Evolutionary conservation across 2,113 vertebrate species (phyloP), one percentile per base, ranked within the genome.

Genomic region (Pituophis catenifer): DNA sequence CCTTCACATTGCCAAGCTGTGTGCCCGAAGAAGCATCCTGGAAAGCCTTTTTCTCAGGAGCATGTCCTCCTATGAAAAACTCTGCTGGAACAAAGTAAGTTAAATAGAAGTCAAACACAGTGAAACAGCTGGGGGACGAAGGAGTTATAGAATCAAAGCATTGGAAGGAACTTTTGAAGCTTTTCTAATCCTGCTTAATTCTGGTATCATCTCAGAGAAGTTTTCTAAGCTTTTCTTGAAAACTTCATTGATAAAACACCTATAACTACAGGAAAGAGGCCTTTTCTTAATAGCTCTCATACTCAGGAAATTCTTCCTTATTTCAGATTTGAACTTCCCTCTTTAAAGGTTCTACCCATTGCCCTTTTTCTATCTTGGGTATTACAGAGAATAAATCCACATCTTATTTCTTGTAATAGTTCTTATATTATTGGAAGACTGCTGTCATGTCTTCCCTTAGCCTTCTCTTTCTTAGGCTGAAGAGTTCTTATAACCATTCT

Each of bases 1-100:
- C 96, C 96, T 96, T 96, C 62, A 96, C 95, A 0, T 94, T 96
- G 70, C 90, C 92, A 90, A 92, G 70, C 86, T 94, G 96, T 54
- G 90, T 90, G 3, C 38, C 52, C 50, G 92, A 0, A 4, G 91
- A 52, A 5, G 62, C 10, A 1, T 94, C 95, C 0, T 15, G 65
- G 19, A 90, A 86, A 0, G 38, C 0, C 50, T 52, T 92, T 44
- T 57, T 94, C 0, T 87, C 89, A 0, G 15, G 1, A 0, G 90
- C 3, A 2, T 91, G 48, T 86, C 92, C 70, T 15, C 86, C 75
- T 2, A 12, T 5, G 44, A 50, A 38, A 24, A 70, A 48, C 5
- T 90, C 81, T 93, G 50, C 86, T 38, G 48, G 48, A 29, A 44
- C 38, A n/a, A 91, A 91, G 33, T 91, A 21, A 81, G 38, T 44